Evolutionary conservation across 2,113 vertebrate genomes (phyloP).

Genomic region (Cyprinodon tularosa): DNA sequence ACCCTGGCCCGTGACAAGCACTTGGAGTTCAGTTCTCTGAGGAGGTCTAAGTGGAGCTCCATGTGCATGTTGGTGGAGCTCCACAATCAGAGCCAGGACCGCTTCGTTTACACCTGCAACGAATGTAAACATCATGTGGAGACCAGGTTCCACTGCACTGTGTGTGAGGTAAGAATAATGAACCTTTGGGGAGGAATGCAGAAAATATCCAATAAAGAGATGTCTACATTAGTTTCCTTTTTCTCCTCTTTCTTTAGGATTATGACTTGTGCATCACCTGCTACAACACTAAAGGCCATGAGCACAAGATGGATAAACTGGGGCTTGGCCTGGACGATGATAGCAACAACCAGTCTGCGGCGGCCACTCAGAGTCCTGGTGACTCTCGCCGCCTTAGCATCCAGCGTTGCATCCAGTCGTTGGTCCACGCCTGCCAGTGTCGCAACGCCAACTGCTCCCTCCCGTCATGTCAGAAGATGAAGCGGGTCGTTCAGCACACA

Average conservation of each 20-base stretch:
- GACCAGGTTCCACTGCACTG: slow-evolving; percentile 96
- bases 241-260: slow-evolving; percentile 79
- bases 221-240: not conserved
- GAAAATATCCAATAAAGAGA: not conserved
- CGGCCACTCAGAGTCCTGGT: slow-evolving; percentile 92
- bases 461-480: slow-evolving; percentile 99
- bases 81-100: slow-evolving; percentile 97
- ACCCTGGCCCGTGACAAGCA: slow-evolving; percentile 97
- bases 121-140: slow-evolving; percentile 98
- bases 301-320: slow-evolving; percentile 98
- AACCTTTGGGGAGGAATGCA: not conserved
- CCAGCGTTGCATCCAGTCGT: slow-evolving; percentile 96
- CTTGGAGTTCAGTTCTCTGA: slow-evolving; percentile 94
- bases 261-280: slow-evolving; percentile 98
- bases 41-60: slow-evolving; percentile 94
- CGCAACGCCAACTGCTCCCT: slow-evolving; percentile 97
- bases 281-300: slow-evolving; percentile 96
- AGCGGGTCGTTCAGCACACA: slow-evolving; percentile 96
- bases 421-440: slow-evolving; percentile 97
- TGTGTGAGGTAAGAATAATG: slow-evolving; percentile 88
- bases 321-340: slow-evolving; percentile 96
- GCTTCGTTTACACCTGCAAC: slow-evolving; percentile 98
- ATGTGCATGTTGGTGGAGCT: slow-evolving; percentile 98
- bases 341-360: slow-evolving; percentile 89
- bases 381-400: slow-evolving; percentile 96